A percentile compares a stretch with the other conserved stretches of the same genome.
Conservation (phyloP, 2,113 vertebrate genomes). For the Dromaius novaehollandiae region DNA sequence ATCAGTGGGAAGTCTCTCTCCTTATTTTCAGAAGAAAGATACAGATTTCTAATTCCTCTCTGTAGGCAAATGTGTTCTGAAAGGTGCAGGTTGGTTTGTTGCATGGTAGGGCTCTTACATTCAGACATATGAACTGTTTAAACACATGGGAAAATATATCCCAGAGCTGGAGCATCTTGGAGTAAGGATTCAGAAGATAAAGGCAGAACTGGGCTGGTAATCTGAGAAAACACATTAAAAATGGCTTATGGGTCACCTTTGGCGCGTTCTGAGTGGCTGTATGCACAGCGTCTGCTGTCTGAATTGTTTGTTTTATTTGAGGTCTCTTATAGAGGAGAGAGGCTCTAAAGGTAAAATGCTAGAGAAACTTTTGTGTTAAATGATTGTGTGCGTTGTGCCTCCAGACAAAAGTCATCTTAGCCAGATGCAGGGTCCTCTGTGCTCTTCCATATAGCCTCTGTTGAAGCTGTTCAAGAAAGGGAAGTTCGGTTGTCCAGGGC, state of each 20-base stretch:
- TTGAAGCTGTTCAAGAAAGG: background rate
- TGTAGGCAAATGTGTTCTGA: background rate
- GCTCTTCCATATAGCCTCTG: background rate
- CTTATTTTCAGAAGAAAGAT: background rate
- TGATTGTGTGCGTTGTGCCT: background rate
- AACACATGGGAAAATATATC: background rate
- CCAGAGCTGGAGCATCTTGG: background rate
- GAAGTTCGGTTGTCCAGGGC: background rate
- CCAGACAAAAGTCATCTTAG: background rate
- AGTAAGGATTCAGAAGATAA: background rate
- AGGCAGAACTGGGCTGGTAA: background rate
- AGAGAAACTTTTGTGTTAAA: background rate
- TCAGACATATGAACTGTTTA: background rate
- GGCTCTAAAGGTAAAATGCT: background rate
- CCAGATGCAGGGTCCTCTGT: no score
- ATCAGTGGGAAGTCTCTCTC: background rate
- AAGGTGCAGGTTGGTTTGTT: background rate
- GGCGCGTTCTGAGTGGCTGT: background rate
- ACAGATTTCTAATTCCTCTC: background rate
- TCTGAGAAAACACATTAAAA: background rate
- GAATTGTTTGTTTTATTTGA: background rate
- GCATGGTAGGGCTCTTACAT: background rate
- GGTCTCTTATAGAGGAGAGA: background rate
- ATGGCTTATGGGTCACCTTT: background rate
- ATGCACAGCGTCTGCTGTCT: background rate